These are phyloP conservation scores for Myathropa florea DNA, from an alignment of 2,888 invertebrate species.

Conservation along the genomic window DNA sequence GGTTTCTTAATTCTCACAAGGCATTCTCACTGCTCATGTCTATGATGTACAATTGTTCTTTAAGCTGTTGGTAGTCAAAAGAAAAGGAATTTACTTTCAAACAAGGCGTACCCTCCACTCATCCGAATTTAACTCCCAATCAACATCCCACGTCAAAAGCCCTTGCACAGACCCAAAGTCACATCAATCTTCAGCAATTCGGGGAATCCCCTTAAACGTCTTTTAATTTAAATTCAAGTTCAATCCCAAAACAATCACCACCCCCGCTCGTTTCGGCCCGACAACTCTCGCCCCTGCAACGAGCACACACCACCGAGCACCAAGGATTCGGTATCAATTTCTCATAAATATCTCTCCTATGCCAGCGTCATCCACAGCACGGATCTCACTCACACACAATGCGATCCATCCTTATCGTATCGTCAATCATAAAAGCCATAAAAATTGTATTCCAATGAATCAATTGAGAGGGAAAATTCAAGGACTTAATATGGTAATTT, in stretches of 20 bases:
- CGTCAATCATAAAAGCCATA: constrained; percentile 69
- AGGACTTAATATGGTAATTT: constrained; percentile 70
- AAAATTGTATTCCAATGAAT: constrained; percentile 70
- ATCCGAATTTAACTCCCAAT: neutral
- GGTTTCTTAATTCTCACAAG: too few species aligned
- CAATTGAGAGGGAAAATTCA: constrained; percentile 66
- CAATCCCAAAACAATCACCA: constrained; percentile 25
- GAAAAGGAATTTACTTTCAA: too few species aligned
- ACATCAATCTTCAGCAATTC: constrained; percentile 2
- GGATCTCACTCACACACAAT: constrained; percentile 43
- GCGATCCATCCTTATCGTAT: constrained; percentile 61
- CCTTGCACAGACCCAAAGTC: neutral
- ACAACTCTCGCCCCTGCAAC: neutral
- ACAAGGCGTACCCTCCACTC: too few species aligned
- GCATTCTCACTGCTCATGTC: too few species aligned
- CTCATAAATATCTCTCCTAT: constrained; percentile 56
- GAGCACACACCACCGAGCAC: neutral
- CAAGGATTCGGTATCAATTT: constrained; percentile 57
- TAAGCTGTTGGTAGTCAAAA: too few species aligned
- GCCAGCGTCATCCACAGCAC: constrained; percentile 10
- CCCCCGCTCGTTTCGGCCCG: neutral
- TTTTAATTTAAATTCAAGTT: constrained; percentile 37
- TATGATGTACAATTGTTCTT: too few species aligned
- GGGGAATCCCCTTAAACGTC: constrained; percentile 3
- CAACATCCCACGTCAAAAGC: neutral